phyloP scores from a whole-genome alignment of 2,888 invertebrate species.

The Dusona sp. region DNA sequence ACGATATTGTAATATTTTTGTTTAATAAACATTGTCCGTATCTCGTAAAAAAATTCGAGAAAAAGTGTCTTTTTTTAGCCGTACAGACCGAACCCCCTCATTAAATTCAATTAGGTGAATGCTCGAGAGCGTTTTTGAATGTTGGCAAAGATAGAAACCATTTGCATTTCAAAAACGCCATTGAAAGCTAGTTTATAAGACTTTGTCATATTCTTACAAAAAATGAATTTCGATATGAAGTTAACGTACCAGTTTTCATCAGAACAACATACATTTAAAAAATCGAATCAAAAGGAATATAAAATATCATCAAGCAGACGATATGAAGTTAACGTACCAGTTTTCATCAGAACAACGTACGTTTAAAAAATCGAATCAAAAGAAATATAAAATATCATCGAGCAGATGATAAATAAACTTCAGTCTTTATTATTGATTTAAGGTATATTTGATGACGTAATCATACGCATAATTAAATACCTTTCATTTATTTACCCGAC shows the following conservation, averaged over 20 bases:
- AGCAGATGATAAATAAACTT: not conserved
- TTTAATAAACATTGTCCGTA: no score
- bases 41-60: no score
- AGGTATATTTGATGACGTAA: not conserved
- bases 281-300: not conserved
- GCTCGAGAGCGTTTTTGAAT: not conserved
- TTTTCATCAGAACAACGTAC: not conserved
- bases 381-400: no score
- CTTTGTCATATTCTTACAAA: not conserved
- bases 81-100: no score
- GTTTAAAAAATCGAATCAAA: not conserved
- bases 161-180: not conserved
- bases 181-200: not conserved
- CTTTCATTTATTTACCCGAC: not conserved
- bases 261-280: not conserved
- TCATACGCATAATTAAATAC: not conserved
- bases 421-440: not conserved
- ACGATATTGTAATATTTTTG: no score
- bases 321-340: not conserved
- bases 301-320: no score
- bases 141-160: not conserved
- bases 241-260: not conserved
- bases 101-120: not conserved
- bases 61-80: no score
- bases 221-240: not conserved